Evolutionary conservation across 2,113 vertebrate species (phyloP).

Genomic region (Stegostoma tigrinum): DNA sequence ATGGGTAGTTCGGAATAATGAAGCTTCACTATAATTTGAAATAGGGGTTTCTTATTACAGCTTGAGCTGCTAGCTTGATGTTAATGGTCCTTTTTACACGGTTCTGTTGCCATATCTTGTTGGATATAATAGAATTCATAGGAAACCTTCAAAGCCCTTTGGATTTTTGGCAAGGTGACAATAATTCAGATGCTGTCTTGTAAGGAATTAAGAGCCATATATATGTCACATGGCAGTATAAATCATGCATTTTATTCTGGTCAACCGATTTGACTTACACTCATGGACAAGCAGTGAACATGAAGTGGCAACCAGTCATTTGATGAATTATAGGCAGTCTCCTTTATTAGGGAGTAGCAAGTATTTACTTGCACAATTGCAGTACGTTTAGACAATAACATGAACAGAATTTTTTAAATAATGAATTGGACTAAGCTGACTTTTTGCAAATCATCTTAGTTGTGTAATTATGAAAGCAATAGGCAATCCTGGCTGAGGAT

Average conservation of each 20-base stretch:
- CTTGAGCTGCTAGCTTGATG: not conserved
- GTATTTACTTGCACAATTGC: not conserved
- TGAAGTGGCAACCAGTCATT: constrained; percentile 5
- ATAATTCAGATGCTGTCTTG: constrained; percentile 12
- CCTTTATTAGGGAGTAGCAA: not conserved
- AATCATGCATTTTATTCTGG: constrained; percentile 28
- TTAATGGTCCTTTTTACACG: constrained; percentile 4
- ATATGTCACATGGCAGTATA: not conserved
- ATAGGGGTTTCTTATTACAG: not conserved
- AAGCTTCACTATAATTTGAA: constrained; percentile 16
- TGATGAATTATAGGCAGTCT: not conserved
- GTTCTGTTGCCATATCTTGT: constrained; percentile 3
- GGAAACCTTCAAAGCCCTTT: not conserved
- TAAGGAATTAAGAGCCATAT: constrained; percentile 12
- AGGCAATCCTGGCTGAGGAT: no score
- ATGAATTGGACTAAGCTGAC: not conserved
- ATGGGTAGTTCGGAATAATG: constrained; percentile 23
- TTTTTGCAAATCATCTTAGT: not conserved
- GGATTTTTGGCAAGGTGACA: constrained; percentile 26
- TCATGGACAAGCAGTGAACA: not conserved
- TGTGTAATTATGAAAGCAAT: not conserved
- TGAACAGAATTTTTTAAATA: not conserved
- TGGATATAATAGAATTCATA: constrained; percentile 16
- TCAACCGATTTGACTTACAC: not conserved
- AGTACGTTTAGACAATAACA: not conserved